Evolutionary conservation across 2,888 invertebrate species (phyloP).

Genomic region (Melikaiella ostensackeni): DNA sequence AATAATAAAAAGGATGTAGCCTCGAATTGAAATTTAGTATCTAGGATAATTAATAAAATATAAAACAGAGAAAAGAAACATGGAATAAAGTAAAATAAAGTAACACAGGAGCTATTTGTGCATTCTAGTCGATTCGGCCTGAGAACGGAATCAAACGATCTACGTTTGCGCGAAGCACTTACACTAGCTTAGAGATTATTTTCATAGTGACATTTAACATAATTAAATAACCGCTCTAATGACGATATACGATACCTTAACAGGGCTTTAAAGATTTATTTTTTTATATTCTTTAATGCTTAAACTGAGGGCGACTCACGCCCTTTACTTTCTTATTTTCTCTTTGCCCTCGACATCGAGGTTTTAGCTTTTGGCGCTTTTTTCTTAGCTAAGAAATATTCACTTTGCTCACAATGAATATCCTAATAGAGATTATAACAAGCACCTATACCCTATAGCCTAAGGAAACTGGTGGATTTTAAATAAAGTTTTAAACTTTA

Average conservation of each 20-base stretch:
- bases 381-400: slow-evolving; percentile 13
- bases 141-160: slow-evolving; percentile 26
- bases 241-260: slow-evolving; percentile 36
- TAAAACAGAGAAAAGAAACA: slow-evolving; percentile 7
- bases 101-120: slow-evolving; percentile 31
- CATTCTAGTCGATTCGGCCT: slow-evolving; percentile 36
- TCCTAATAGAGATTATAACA: slow-evolving; percentile 29
- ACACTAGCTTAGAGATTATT: slow-evolving; percentile 23
- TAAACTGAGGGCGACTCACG: slow-evolving; percentile 6
- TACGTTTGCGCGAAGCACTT: slow-evolving; percentile 36
- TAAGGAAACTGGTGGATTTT: slow-evolving; percentile 11
- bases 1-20: background rate
- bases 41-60: background rate
- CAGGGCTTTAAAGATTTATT: slow-evolving; percentile 19
- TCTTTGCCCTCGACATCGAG: slow-evolving; percentile 31
- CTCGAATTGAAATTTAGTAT: background rate
- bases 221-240: slow-evolving; percentile 37
- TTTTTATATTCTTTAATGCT: slow-evolving; percentile 3
- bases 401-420: slow-evolving; percentile 20
- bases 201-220: slow-evolving; percentile 38
- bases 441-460: slow-evolving; percentile 26
- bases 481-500: background rate
- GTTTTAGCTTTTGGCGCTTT: slow-evolving; percentile 8
- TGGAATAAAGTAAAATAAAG: background rate
- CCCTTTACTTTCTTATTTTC: slow-evolving; percentile 14